phyloP scores from a whole-genome alignment of 2,888 invertebrate genomes.

The Agrochola circellaris region DNA sequence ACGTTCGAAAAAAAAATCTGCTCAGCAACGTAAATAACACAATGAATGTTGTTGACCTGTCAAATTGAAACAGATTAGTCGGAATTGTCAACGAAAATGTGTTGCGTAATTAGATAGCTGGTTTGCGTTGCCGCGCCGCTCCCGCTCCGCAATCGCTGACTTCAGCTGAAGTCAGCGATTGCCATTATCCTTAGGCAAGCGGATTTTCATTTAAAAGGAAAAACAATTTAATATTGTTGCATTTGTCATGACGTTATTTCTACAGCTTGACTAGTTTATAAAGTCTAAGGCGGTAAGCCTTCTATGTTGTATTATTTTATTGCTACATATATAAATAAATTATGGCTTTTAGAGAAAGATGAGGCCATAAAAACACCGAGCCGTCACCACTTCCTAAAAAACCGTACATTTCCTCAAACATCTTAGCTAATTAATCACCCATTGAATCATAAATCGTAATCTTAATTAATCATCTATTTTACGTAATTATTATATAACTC shows the following conservation, averaged over 20 bases:
- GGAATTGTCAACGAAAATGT: too few relatives aligned
- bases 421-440: constrained; percentile 49
- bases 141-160: too few relatives aligned
- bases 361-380: not conserved
- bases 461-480: constrained; percentile 63
- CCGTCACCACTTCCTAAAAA: constrained; percentile 41
- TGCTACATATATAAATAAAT: not conserved
- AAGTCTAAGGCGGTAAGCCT: not conserved
- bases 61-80: too few relatives aligned
- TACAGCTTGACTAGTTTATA: not conserved
- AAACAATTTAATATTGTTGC: not conserved
- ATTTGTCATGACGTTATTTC: not conserved
- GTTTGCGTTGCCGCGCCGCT: too few relatives aligned
- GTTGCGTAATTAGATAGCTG: too few relatives aligned
- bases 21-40: too few relatives aligned
- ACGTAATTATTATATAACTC: constrained; percentile 60
- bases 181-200: too few relatives aligned
- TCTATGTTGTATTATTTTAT: not conserved
- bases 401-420: constrained; percentile 43
- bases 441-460: constrained; percentile 70
- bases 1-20: too few relatives aligned
- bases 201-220: not conserved
- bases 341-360: not conserved
- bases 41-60: too few relatives aligned
- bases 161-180: too few relatives aligned